Base-by-base conservation (phyloP, 1,140 invertebrate genomes). In the Eciton burchellii region DNA sequence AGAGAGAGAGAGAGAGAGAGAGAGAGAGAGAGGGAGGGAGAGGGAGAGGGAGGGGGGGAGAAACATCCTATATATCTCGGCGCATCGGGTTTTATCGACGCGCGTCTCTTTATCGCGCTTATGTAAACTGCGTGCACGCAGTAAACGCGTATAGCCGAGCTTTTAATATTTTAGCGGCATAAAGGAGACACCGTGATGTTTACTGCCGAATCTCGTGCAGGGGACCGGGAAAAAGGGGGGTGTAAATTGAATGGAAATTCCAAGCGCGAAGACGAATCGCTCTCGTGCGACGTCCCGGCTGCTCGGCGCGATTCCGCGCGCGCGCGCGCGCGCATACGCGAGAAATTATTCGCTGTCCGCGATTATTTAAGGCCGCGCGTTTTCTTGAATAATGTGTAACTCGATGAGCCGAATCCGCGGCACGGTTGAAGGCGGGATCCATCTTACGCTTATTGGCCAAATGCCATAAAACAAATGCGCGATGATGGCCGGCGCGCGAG, bases 331-430 rank as follows among this genome's bases (percentile, higher is more conserved):
- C 26, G 29, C 26, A 35, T n/a, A 54, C 29, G 3, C 56, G 63
- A 47, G 74, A 81, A 68, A 72, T 81, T 66, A 71, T 24, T 43
- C 21, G 35, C 56, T 65, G 66, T 79, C 35, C 26, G 24, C 73
- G 49, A 84, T 71, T 79, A 79, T 79, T 79, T 79, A 79, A 57
- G 41, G 24, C 63, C 24, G 29, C 62, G 62, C 74, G 74, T 54
- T 79, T 79, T 79, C 74, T 68, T 79, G 74, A 79, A 79, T 79
- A 79, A 79, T 79, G 74, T 79, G 74, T 57, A 70, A 79, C 63
- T 79, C 74, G 74, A 79, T 79, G 74, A 79, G 74, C 49, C 74
- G 74, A 79, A 79, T 68, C 74, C 63, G 74, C 49, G 74, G 49
- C 47, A 56, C 52, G 74, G 21, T 68, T 79, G 21, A 49, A 79